Conservation (phyloP, 2,797 vertebrate species). For the Staurois parvus region DNA sequence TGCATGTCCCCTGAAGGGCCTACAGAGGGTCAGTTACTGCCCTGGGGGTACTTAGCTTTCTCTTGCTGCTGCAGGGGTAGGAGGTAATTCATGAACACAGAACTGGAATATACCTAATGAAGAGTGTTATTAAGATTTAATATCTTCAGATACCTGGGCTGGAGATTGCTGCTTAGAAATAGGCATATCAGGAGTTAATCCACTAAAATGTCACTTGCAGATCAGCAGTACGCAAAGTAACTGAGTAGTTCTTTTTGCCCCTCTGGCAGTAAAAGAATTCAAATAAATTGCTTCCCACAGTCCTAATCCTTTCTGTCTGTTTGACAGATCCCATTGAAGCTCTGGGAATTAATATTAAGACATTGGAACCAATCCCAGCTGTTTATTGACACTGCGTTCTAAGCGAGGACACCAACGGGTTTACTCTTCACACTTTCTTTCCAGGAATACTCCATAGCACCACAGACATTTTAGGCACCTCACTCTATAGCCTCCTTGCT, state of each 20-base stretch:
- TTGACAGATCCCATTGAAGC: constrained; percentile 53
- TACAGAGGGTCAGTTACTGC: constrained; percentile 42
- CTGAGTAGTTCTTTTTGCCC: constrained; percentile 26
- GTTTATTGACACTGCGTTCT: constrained; percentile 47
- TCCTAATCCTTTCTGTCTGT: constrained; percentile 57
- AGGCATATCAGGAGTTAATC: constrained; percentile 19
- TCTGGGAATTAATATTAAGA: constrained; percentile 53
- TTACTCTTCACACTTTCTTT: constrained; percentile 20
- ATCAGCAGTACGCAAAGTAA: constrained; percentile 8
- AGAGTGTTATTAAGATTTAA: background rate
- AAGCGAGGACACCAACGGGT: constrained; percentile 20
- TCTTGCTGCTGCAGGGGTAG: constrained; percentile 23
- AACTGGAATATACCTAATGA: constrained; percentile 13
- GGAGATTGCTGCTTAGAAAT: background rate
- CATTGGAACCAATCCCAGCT: constrained; percentile 43
- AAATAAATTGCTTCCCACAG: constrained; percentile 48
- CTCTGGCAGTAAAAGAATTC: constrained; percentile 45
- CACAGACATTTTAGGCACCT: background rate
- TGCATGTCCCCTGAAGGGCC: constrained; percentile 48
- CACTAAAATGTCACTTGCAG: constrained; percentile 28
- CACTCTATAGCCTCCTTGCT: background rate
- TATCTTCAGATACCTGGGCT: background rate
- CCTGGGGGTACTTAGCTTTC: constrained; percentile 23
- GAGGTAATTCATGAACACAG: constrained; percentile 8
- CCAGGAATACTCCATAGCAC: background rate